Conservation (phyloP, 2,888 invertebrate species). For the Caenorhabditis sinica region DNA sequence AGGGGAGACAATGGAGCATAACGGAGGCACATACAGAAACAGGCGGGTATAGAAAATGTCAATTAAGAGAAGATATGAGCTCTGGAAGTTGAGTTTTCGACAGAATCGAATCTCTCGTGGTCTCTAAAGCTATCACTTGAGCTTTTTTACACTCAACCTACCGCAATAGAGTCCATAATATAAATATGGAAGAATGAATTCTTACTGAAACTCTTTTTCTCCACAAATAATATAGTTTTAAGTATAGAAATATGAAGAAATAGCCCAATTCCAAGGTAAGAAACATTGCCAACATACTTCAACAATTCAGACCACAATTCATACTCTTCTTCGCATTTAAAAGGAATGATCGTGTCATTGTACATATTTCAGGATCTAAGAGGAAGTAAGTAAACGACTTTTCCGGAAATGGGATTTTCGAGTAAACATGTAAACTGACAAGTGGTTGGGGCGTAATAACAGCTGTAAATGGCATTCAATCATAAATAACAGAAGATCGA, state of each 20-base stretch:
- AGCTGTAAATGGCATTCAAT: too few species aligned
- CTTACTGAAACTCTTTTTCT: background rate
- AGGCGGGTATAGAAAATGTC: constrained; percentile 28
- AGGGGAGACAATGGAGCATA: constrained; percentile 24
- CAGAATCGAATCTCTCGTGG: too few species aligned
- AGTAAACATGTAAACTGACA: too few species aligned
- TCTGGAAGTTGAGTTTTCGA: background rate
- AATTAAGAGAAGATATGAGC: background rate
- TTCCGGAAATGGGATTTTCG: background rate
- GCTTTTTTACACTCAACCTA: too few species aligned
- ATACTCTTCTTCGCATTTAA: background rate
- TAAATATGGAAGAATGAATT: constrained; percentile 33
- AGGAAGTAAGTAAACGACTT: too few species aligned
- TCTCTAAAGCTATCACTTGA: too few species aligned
- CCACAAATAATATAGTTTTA: constrained; percentile 1
- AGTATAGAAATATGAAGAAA: constrained; percentile 24
- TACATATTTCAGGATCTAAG: too few species aligned
- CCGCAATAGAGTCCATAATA: constrained; percentile 45
- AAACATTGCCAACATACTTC: background rate
- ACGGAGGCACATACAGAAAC: constrained; percentile 20
- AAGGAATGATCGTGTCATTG: too few species aligned
- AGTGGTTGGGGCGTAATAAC: too few species aligned
- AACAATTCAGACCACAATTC: background rate
- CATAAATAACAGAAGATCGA: too few species aligned
- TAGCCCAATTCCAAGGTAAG: background rate